Percentiles rank a stretch among this genome's conserved stretches.
Conservation (phyloP, 2,797 vertebrate genomes). For the Lophius americanus region DNA sequence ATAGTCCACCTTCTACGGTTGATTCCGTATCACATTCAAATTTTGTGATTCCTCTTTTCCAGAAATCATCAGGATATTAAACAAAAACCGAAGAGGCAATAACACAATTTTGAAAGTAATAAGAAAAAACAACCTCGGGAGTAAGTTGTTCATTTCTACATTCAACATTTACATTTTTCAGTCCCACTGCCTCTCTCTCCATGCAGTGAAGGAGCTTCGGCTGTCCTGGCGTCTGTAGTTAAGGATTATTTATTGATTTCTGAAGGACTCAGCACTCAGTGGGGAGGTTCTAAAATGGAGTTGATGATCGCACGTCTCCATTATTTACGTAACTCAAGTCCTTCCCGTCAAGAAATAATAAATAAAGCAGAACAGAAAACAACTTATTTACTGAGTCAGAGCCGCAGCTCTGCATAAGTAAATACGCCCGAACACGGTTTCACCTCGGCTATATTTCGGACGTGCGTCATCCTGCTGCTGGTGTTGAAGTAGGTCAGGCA, state of each 20-base stretch:
- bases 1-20: too few species aligned
- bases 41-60: constrained; percentile 14
- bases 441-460: neutral
- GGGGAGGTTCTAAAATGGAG: constrained; percentile 14
- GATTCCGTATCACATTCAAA: too few species aligned
- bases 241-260: constrained; percentile 46
- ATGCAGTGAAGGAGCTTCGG: constrained; percentile 8
- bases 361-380: constrained; percentile 7
- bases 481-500: neutral
- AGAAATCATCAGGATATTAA: constrained; percentile 3
- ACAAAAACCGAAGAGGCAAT: neutral
- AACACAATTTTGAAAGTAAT: constrained; percentile 5
- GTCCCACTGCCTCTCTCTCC: neutral
- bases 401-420: constrained; percentile 3
- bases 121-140: neutral
- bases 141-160: neutral
- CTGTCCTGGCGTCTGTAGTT: constrained; percentile 26
- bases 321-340: constrained; percentile 38
- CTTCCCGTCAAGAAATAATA: constrained; percentile 18
- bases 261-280: constrained; percentile 22
- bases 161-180: constrained; percentile 5
- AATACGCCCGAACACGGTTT: neutral
- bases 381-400: constrained; percentile 30
- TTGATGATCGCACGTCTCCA: constrained; percentile 19
- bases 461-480: neutral